These are phyloP conservation scores for Pangasius djambal DNA, from an alignment of 2,797 vertebrate species.

Conservation along the genomic window DNA sequence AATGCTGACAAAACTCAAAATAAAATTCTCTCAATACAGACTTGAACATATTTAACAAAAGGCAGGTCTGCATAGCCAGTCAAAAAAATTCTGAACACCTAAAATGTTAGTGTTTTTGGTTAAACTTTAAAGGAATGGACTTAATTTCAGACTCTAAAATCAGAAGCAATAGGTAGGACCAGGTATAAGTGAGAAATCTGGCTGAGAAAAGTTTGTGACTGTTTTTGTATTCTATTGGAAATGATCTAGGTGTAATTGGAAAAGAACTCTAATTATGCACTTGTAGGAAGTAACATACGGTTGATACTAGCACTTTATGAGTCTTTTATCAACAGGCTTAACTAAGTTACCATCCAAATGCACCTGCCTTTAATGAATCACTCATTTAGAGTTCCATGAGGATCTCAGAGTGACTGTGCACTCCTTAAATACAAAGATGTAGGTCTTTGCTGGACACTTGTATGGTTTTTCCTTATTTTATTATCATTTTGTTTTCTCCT, in stretches of 20 bases:
- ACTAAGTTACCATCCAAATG: background rate
- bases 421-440: background rate
- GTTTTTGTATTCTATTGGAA: background rate
- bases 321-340: background rate
- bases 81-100: background rate
- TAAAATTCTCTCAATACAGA: background rate
- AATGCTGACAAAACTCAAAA: constrained; percentile 1
- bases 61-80: background rate
- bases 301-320: background rate
- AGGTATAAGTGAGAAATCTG: background rate
- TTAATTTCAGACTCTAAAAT: background rate
- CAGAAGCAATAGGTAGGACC: background rate
- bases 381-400: background rate
- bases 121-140: background rate
- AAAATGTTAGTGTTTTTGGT: background rate
- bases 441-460: background rate
- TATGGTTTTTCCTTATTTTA: background rate
- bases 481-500: background rate
- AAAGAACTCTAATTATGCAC: background rate
- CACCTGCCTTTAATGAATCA: background rate
- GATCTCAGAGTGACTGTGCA: background rate
- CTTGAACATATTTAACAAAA: background rate
- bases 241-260: background rate
- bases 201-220: background rate
- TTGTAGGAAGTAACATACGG: background rate